Evolutionary conservation across 1,140 invertebrate species (phyloP), one percentile per base, ranked within the genome.

Genomic region (Druon quercuslanigerum): DNA sequence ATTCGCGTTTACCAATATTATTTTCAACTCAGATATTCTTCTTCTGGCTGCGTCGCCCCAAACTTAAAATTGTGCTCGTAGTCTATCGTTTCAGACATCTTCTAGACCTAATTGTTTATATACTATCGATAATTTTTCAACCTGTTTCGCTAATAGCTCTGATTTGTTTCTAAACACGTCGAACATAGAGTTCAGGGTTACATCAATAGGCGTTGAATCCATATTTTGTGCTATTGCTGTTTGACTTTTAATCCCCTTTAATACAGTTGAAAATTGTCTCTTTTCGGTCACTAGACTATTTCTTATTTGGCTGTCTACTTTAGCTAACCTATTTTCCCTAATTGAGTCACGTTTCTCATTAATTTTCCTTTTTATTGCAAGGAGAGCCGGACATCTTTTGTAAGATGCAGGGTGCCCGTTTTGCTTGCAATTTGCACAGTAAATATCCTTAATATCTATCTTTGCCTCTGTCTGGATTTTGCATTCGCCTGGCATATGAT

Each of bases 391-490:
- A 51, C 76, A 77, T 13, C 54, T 72, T 25, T 72, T 46, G 52
- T 66, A 77, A 1, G 76, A 73, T 0, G 76, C 76, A 7, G 76
- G 76, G 50, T 77, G 76, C 8, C 70, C 70, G 9, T 19, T 13
- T 11, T 40, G 4, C 33, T 19, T n/a, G 20, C 77, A 74, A 14
- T 78, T 78, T 2, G 50, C 33, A 71, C 19, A 72, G n/a, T 50
- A 51, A 17, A n/a, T 54, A 2, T 54, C 16, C 0, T 54, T 17
- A 0, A 17, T 7, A 17, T 54, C 52, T 5, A 16, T 1, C 19
- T n/a, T 54, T 0, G 16, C 52, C 8, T 17, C 52, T 17, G 16
- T 9, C 17, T 54, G 16, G 8, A n/a, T 17, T 54, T 54, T 8
- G 16, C 52, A 54, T 8, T 54, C 52, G 1, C 52, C 52, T 17